A percentile compares a stretch with the other conserved stretches of the same genome.
Evolutionary conservation across 2,888 invertebrate species (phyloP).

Genomic region (Oscheius onirici): DNA sequence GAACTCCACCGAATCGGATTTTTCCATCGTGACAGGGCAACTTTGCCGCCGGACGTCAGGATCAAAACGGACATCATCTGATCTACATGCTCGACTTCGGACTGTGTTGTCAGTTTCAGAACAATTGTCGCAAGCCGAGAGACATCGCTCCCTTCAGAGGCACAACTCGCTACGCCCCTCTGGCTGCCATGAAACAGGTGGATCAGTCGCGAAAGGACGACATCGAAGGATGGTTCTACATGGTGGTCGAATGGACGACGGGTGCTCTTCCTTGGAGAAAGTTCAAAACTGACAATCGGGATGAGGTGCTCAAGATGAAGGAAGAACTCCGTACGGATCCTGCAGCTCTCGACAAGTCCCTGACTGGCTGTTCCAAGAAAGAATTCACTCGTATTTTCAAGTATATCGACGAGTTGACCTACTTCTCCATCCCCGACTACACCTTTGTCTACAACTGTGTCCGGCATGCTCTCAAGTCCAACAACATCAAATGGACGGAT

Average conservation of each 20-base stretch:
- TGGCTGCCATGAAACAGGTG: constrained; percentile 45
- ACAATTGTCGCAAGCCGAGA: constrained; percentile 47
- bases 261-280: constrained; percentile 62
- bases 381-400: constrained; percentile 42
- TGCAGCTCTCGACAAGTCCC: constrained; percentile 43
- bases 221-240: constrained; percentile 64
- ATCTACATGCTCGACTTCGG: constrained; percentile 65
- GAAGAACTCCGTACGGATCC: constrained; percentile 42
- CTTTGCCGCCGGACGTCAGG: constrained; percentile 54
- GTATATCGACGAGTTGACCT: constrained; percentile 55
- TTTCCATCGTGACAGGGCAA: constrained; percentile 62
- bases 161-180: constrained; percentile 62
- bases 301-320: constrained; percentile 57
- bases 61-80: constrained; percentile 51
- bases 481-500: constrained; percentile 44
- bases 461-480: constrained; percentile 47
- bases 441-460: constrained; percentile 54
- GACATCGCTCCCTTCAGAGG: constrained; percentile 58
- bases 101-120: constrained; percentile 50
- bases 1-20: constrained; percentile 58
- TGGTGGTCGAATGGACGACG: constrained; percentile 63
- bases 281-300: constrained; percentile 45
- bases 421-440: constrained; percentile 61
- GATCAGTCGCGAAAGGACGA: constrained; percentile 65
- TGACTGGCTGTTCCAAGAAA: constrained; percentile 42